Percentiles rank a stretch among this genome's conserved stretches.
phyloP scores from a whole-genome alignment of 2,888 invertebrate species.

The Protonemura montana region DNA sequence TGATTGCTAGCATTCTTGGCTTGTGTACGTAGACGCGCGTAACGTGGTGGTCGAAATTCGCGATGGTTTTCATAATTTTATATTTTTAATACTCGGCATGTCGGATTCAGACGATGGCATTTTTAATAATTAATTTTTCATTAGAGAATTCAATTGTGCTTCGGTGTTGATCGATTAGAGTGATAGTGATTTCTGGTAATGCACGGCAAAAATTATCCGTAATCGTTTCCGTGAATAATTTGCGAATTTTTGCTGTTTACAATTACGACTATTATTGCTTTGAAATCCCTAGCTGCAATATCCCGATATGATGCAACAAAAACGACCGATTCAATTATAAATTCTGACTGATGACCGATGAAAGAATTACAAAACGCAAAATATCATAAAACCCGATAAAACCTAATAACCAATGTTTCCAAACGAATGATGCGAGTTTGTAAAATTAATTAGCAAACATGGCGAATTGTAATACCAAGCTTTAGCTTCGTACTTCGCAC shows the following conservation, averaged over 20 bases:
- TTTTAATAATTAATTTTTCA: not conserved
- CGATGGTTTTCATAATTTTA: not conserved
- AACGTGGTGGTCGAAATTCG: not conserved
- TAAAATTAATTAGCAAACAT: constrained; percentile 2
- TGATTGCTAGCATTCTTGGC: not conserved
- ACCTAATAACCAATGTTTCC: not conserved
- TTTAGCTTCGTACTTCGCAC: not conserved
- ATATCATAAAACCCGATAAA: constrained; percentile 12
- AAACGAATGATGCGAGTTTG: not conserved
- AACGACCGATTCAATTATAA: not conserved
- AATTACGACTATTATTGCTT: not conserved
- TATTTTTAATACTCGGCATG: too few relatives aligned
- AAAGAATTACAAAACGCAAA: not conserved
- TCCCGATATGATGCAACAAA: constrained; percentile 7
- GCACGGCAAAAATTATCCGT: not conserved
- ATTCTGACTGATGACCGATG: constrained; percentile 12
- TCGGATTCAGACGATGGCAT: not conserved
- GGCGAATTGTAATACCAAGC: not conserved
- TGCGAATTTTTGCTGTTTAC: not conserved
- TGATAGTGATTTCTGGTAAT: not conserved
- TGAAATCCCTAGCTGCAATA: constrained; percentile 7
- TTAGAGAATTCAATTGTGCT: not conserved
- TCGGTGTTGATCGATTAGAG: not conserved
- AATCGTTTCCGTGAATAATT: not conserved
- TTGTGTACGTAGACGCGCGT: not conserved